Percentiles rank a stretch among this genome's conserved stretches.
Conservation (phyloP, 2,797 vertebrate species). For the Crocodylus rhombifer region DNA sequence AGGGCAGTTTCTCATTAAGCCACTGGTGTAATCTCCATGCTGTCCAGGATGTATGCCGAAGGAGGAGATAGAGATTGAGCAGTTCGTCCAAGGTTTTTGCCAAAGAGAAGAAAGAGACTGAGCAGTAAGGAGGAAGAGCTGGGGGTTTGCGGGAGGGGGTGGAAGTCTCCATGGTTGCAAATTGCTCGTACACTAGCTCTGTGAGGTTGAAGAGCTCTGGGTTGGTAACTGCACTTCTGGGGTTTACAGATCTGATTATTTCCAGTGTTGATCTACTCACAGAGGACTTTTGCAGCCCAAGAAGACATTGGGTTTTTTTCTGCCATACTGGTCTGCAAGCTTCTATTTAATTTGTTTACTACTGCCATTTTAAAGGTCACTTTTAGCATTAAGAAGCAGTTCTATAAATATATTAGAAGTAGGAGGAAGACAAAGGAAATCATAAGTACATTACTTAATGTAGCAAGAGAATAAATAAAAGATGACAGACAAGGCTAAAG, state of each 20-base stretch:
- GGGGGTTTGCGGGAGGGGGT: not conserved
- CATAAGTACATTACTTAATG: too few species aligned
- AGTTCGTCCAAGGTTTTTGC: not conserved
- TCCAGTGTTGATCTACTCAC: not conserved
- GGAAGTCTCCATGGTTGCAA: not conserved
- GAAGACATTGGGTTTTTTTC: not conserved
- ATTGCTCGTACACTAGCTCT: not conserved
- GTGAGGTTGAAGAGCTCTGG: not conserved
- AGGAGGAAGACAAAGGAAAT: not conserved
- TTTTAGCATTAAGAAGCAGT: not conserved
- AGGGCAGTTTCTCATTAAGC: conserved; percentile 16
- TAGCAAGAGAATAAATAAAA: too few species aligned
- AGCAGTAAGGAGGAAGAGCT: not conserved
- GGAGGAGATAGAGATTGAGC: not conserved
- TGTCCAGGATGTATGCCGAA: not conserved
- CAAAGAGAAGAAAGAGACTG: not conserved
- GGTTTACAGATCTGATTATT: not conserved
- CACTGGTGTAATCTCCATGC: not conserved
- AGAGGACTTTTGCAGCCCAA: not conserved
- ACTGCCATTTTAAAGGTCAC: not conserved
- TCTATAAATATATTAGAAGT: not conserved
- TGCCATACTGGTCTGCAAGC: not conserved
- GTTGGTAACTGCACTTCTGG: not conserved
- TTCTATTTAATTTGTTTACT: not conserved
- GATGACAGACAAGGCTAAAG: not conserved